A percentile compares a stretch with the other conserved stretches of the same genome.
phyloP scores from a whole-genome alignment of 1,140 invertebrate species.

The Anoplolepis gracilipes region DNA sequence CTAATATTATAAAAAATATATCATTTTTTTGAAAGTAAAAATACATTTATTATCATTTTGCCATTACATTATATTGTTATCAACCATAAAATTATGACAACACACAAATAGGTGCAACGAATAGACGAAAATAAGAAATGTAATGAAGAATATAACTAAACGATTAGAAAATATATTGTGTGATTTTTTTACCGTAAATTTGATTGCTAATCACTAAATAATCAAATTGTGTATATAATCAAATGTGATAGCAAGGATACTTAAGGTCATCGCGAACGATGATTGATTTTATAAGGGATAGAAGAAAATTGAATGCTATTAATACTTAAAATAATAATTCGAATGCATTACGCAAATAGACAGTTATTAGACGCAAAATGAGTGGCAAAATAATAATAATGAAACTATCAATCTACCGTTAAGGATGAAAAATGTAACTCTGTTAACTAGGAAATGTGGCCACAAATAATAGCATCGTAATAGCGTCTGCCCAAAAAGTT shows the following conservation, averaged over 20 bases:
- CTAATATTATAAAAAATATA: neutral
- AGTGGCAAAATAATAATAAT: conserved; percentile 46
- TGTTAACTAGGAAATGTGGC: conserved; percentile 25
- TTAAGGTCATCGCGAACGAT: neutral
- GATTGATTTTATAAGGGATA: conserved; percentile 40
- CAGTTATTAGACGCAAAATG: conserved; percentile 53
- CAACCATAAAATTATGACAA: neutral
- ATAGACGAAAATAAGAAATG: conserved; percentile 5
- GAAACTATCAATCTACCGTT: conserved; percentile 51
- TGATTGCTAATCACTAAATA: neutral
- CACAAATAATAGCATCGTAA: conserved; percentile 52
- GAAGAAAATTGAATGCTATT: conserved; percentile 52
- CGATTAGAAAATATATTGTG: neutral
- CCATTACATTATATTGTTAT: neutral
- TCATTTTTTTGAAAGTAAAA: neutral
- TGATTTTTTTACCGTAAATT: conserved; percentile 1
- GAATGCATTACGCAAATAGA: conserved; percentile 55
- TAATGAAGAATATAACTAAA: neutral
- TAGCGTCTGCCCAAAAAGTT: conserved; percentile 30
- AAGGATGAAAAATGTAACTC: conserved; percentile 52
- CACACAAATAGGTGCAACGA: neutral
- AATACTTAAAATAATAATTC: conserved; percentile 56
- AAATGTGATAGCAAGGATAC: neutral
- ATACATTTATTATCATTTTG: conserved; percentile 28
- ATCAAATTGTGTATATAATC: too few relatives aligned